Evolutionary conservation across 1,140 invertebrate species (phyloP).

Genomic region (Ganaspis sp.): DNA sequence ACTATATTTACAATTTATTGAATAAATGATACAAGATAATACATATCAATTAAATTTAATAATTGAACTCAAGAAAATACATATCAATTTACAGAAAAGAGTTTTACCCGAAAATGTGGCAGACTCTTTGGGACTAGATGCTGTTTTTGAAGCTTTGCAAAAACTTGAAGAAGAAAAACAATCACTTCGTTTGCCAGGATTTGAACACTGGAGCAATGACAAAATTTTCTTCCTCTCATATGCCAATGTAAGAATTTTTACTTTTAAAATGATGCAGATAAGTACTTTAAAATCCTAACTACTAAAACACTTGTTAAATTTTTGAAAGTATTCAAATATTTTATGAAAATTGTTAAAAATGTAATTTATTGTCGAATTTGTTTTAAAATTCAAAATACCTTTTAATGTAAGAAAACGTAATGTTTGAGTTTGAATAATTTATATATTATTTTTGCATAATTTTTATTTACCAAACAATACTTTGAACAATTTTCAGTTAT

Average conservation of each 20-base stretch:
- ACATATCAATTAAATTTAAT: no score
- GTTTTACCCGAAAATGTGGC: not conserved
- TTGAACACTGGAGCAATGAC: not conserved
- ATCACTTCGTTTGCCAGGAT: not conserved
- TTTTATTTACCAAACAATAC: not conserved
- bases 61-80: no score
- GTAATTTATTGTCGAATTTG: no score
- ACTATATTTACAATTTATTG: no score
- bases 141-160: not conserved
- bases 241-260: not conserved
- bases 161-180: not conserved
- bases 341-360: not conserved
- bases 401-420: no score
- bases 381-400: no score
- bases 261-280: no score
- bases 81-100: not conserved
- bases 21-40: not conserved
- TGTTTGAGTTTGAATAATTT: no score
- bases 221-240: not conserved
- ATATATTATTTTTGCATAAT: no score
- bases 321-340: not conserved
- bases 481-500: slow-evolving; percentile 23
- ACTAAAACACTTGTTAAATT: no score
- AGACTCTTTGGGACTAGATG: not conserved
- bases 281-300: no score